Base-by-base conservation (phyloP, 1,140 invertebrate genomes). In the Aphaenogaster ashmeadi region DNA sequence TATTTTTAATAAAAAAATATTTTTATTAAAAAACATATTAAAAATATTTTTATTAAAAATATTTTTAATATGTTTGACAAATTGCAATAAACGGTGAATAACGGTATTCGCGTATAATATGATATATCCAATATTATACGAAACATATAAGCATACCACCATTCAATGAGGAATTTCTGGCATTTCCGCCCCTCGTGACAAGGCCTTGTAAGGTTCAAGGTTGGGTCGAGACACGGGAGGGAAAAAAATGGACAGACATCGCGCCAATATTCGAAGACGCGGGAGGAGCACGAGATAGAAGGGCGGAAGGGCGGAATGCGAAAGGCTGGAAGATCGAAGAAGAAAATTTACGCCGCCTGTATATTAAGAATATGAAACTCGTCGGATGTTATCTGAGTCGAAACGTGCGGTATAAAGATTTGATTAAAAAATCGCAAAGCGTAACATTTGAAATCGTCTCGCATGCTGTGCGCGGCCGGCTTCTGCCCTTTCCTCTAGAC, bases 141-240 rank as follows among this genome's bases (percentile, higher is more conserved):
- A 69, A 44, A 71, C 11, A n/a, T 21, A 44, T n/a, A 60, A 15
- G 18, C 4, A 54, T 56, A 58, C 21, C 9, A 18, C 11, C 27
- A 36, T 81, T 87, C 41, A 41, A 69, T 41, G 75, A 86, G 58
- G 41, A 80, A 87, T 67, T 79, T 56, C 9, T 33, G n/a, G 7
- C 21, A 27, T 41, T 33, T 38, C 4, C 27, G 38, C 11, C 41
- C 33, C 52, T 44, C 64, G 50, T 50, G 64, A 27, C 41, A 21
- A 54, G 64, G 50, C n/a, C 77, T 81, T 71, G 75, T 27, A 33
- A 21, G 64, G 41, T 81, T 87, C 85, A 87, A 87, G 77, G 85
- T 60, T 60, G 62, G 18, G 52, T 67, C 47, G 64, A 80, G 33
- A 67, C 58, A 15, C 4, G 60, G 62, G 58, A 44, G 11, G 44